Percentiles rank a stretch among this genome's conserved stretches.
These are phyloP conservation scores for Lontra canadensis DNA, from an alignment of 2,113 vertebrate genomes.

Conservation along the genomic window DNA sequence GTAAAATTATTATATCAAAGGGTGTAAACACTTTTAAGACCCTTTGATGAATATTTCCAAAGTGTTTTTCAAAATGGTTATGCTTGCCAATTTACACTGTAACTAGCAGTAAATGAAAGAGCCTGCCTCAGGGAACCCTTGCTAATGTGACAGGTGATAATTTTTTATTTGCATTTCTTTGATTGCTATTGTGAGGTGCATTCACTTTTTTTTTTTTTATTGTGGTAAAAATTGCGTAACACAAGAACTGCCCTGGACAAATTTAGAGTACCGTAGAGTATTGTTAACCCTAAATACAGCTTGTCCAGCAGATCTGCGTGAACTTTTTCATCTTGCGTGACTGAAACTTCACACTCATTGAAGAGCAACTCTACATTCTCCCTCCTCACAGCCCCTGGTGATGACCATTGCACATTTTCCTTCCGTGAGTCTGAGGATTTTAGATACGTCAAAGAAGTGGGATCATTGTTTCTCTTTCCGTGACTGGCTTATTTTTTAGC, in stretches of 20 bases:
- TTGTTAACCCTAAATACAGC: background rate
- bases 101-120: background rate
- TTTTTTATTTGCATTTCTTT: slow-evolving; percentile 50
- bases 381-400: background rate
- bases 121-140: background rate
- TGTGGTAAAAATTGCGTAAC: background rate
- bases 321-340: background rate
- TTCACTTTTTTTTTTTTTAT: slow-evolving; percentile 6
- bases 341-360: background rate
- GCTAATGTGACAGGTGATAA: slow-evolving; percentile 50
- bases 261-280: background rate
- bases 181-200: background rate
- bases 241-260: background rate
- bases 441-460: background rate
- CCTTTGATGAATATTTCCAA: slow-evolving; percentile 47
- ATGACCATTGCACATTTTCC: background rate
- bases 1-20: slow-evolving; percentile 43
- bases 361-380: background rate
- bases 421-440: background rate
- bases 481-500: background rate
- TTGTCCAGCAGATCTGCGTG: background rate
- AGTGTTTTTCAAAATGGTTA: background rate
- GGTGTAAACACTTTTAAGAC: slow-evolving; percentile 26
- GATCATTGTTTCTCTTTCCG: background rate
- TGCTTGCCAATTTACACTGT: background rate